phyloP scores from a whole-genome alignment of 2,113 vertebrate species.

The Tursiops truncatus region DNA sequence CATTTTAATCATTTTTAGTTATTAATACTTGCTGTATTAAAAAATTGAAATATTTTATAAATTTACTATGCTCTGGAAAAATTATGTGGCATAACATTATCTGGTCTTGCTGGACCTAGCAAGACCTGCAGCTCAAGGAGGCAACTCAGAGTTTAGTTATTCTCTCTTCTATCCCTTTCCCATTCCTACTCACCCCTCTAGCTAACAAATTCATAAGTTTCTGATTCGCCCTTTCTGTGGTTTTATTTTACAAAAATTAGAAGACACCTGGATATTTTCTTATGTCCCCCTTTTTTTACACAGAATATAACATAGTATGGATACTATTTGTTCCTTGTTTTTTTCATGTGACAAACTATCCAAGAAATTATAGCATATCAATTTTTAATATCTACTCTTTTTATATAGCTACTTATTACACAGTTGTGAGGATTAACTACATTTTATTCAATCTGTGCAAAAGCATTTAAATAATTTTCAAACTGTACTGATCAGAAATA shows the following conservation, averaged over 20 bases:
- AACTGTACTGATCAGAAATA: not conserved
- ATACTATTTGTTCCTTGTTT: not conserved
- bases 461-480: not conserved
- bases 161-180: too few species aligned
- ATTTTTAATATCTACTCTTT: not conserved
- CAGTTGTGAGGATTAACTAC: not conserved
- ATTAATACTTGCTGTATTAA: too few species aligned
- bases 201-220: not conserved
- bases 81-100: too few species aligned
- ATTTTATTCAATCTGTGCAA: not conserved
- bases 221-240: not conserved
- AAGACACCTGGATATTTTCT: not conserved
- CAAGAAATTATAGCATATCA: not conserved
- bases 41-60: too few species aligned
- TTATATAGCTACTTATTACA: not conserved
- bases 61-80: too few species aligned
- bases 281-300: not conserved
- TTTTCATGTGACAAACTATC: not conserved
- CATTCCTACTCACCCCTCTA: not conserved
- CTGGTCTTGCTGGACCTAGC: not conserved
- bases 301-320: not conserved
- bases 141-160: not conserved
- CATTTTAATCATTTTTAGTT: too few species aligned
- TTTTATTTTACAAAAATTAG: not conserved
- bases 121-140: not conserved